Evolutionary conservation across 2,797 vertebrate genomes (phyloP).

Genomic region (Apodemus agrarius): DNA sequence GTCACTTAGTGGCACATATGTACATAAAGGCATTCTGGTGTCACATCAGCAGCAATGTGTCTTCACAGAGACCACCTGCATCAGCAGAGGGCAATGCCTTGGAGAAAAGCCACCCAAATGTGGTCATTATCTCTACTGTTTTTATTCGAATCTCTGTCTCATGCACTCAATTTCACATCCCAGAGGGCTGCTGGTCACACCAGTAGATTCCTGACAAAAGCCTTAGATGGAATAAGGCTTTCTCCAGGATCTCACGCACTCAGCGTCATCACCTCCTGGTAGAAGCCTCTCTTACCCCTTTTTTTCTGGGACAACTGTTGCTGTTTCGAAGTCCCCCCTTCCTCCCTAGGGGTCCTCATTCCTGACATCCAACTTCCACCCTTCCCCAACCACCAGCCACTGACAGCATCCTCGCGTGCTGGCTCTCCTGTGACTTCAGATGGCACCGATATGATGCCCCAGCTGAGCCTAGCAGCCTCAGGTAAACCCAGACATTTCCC

Average conservation of each 20-base stretch:
- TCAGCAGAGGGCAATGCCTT: fast-evolving
- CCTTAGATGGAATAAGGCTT: no score
- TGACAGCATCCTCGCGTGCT: not conserved
- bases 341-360: not conserved
- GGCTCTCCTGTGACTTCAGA: not conserved
- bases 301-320: not conserved
- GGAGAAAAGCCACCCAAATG: not conserved
- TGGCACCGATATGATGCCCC: fast-evolving
- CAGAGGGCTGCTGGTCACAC: fast-evolving
- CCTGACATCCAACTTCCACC: not conserved
- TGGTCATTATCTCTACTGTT: fast-evolving
- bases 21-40: fast-evolving
- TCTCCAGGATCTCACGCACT: not conserved
- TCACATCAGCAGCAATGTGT: fast-evolving
- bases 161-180: fast-evolving
- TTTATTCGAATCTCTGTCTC: not conserved
- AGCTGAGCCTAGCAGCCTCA: not conserved
- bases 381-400: not conserved
- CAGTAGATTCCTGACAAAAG: fast-evolving
- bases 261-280: fast-evolving
- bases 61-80: fast-evolving
- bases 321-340: not conserved
- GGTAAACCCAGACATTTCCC: not conserved
- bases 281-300: not conserved
- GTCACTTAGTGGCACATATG: not conserved